Base-by-base conservation (phyloP, 2,888 invertebrate species). In the Cheilosia vernalis region DNA sequence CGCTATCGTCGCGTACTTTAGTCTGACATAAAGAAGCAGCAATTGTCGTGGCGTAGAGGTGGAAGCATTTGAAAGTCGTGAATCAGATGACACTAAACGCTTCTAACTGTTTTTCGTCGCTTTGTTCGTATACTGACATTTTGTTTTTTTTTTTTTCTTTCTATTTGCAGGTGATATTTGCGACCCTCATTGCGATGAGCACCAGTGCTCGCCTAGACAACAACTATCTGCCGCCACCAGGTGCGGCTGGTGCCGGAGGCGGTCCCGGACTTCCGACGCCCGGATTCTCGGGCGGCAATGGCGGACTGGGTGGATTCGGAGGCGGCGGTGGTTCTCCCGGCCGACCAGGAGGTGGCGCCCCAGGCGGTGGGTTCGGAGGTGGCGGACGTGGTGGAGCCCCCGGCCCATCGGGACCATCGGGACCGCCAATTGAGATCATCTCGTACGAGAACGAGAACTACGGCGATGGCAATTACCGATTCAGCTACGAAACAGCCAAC, bases 401-500 rank as follows among this genome's bases (percentile, higher is more conserved):
- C 1, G 88, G 87, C 1, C 88, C 90, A 0, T 82, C 90, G 63
- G 88, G 89, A 69, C 89, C 91, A 1, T 89, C 90, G 7, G 90
- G 93, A 47, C 93, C 93, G 37, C 92, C 91, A 74, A 93, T 94
- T 66, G 93, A 93, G 30, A 94, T 94, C 33, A 88, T 94, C 9
- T 93, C 93, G 1, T 94, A 93, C 88, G 94, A 94, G 77, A 94
- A 94, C 87, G 93, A 93, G 72, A 94, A 94, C 88, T 93, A 93
- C 81, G 93, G 94, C 7, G 94, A 94, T 89, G 94, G 94, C 60
- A 93, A 93, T 84, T 94, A 94, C 88, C 93, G 92, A 88, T 94
- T 92, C 89, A 94, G 94, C 88, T 95, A 94, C 88, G 94, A 94
- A 90, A 94, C 94, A 17, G 94, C 93, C 13, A 95, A 95, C 88